A percentile compares a stretch with the other conserved stretches of the same genome.
Evolutionary conservation across 2,797 vertebrate genomes (phyloP).

Genomic region (Austrolebias charrua): DNA sequence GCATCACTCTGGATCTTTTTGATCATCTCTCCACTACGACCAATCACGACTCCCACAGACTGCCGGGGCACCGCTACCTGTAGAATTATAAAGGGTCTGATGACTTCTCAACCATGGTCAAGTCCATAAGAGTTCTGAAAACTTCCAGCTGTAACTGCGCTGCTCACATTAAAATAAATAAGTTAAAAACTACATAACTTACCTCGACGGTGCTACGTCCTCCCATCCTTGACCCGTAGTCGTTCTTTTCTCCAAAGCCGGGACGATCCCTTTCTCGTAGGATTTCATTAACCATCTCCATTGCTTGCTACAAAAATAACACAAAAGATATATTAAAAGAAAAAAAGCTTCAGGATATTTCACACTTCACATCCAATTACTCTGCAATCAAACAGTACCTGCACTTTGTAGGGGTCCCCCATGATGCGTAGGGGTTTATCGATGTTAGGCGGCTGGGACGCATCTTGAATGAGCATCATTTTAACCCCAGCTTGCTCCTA

Average conservation of each 20-base stretch:
- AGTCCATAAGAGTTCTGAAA: background rate
- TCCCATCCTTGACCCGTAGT: conserved; percentile 88
- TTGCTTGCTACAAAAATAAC: conserved; percentile 85
- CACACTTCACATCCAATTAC: background rate
- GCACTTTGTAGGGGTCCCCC: conserved; percentile 95
- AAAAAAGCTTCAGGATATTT: background rate
- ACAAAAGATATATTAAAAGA: background rate
- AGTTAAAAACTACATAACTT: conserved; percentile 23
- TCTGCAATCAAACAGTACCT: conserved; percentile 71
- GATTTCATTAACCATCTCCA: conserved; percentile 96
- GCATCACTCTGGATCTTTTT: conserved; percentile 97
- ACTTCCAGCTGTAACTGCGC: background rate
- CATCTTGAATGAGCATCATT: conserved; percentile 97
- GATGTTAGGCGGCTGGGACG: conserved; percentile 91
- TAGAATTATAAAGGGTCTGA: conserved; percentile 14
- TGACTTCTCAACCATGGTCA: background rate
- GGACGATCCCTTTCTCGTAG: conserved; percentile 88
- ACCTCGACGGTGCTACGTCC: conserved; percentile 80
- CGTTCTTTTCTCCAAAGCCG: conserved; percentile 86
- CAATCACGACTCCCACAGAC: conserved; percentile 94
- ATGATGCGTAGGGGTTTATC: conserved; percentile 95
- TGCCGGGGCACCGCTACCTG: conserved; percentile 93
- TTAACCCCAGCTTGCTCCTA: conserved; percentile 95
- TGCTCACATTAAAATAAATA: background rate
- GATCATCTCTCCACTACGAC: conserved; percentile 94